A percentile compares a stretch with the other conserved stretches of the same genome.
Evolutionary conservation across 2,888 invertebrate genomes (phyloP).

Genomic region (Drosophila melanosoma): DNA sequence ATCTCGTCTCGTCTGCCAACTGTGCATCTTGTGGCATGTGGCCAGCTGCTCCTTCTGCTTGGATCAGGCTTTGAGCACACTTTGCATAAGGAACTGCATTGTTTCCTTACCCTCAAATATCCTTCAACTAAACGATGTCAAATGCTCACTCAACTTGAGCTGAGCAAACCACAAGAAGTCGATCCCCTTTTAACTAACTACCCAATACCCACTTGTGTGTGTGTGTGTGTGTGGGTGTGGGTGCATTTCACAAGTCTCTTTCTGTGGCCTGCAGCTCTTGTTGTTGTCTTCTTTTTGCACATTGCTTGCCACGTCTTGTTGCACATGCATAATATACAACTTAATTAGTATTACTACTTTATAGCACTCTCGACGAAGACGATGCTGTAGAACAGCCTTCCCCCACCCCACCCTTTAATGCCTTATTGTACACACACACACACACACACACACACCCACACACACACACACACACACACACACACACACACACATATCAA

Average conservation of each 20-base stretch:
- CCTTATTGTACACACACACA: slow-evolving; percentile 1
- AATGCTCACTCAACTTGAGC: slow-evolving; percentile 59
- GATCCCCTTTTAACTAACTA: slow-evolving; percentile 13
- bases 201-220: not conserved
- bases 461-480: not conserved
- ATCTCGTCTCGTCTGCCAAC: slow-evolving; percentile 18
- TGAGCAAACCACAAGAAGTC: slow-evolving; percentile 20
- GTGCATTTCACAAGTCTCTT: slow-evolving; percentile 11
- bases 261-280: slow-evolving; percentile 32
- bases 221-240: not conserved
- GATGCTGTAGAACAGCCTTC: slow-evolving; percentile 9
- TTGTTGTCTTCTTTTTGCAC: slow-evolving; percentile 7
- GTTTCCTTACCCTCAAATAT: slow-evolving; percentile 34
- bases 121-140: slow-evolving; percentile 73
- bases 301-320: slow-evolving; percentile 27
- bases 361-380: slow-evolving; percentile 66
- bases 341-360: slow-evolving; percentile 81
- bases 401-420: not conserved
- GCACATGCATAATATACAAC: slow-evolving; percentile 77
- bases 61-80: slow-evolving; percentile 3
- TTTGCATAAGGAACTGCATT: slow-evolving; percentile 38
- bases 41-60: not conserved
- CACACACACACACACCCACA: slow-evolving; percentile 4
- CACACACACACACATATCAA: not conserved
- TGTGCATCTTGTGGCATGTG: not conserved